Evolutionary conservation across 2,888 invertebrate genomes (phyloP).

Genomic region (Eupithecia inturbata): DNA sequence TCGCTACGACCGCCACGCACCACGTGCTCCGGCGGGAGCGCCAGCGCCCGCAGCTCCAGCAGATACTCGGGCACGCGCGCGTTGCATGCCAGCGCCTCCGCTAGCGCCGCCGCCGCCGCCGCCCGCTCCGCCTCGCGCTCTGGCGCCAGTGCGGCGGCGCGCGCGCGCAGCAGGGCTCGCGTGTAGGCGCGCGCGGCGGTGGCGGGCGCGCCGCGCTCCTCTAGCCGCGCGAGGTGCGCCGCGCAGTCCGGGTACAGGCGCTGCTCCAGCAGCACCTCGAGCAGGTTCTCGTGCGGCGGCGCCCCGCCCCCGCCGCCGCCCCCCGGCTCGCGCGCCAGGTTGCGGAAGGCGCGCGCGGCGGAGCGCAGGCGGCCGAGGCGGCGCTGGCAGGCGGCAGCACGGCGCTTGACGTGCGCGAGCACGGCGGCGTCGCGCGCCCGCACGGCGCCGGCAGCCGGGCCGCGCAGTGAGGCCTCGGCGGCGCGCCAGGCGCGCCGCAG

Average conservation of each 20-base stretch:
- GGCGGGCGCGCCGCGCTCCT: slow-evolving; percentile 97
- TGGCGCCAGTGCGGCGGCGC: slow-evolving; percentile 36
- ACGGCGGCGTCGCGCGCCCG: slow-evolving; percentile 97
- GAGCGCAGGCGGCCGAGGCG: slow-evolving; percentile 97
- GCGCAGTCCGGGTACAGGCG: slow-evolving; percentile 96
- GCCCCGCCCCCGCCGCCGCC: slow-evolving; percentile 92
- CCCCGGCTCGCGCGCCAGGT: slow-evolving; percentile 95
- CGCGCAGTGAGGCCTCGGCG: slow-evolving; percentile 94
- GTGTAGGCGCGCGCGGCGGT: slow-evolving; percentile 92
- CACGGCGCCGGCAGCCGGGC: slow-evolving; percentile 93
- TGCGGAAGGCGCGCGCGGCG: slow-evolving; percentile 98
- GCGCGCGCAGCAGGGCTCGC: slow-evolving; percentile 55
- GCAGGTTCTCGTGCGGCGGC: slow-evolving; percentile 95
- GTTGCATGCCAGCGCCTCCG: slow-evolving; percentile 97
- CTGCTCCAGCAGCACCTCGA: slow-evolving; percentile 97
- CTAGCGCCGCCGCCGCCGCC: slow-evolving; percentile 90
- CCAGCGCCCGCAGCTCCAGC: slow-evolving; percentile 96
- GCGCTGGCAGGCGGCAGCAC: slow-evolving; percentile 98
- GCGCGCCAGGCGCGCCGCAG: slow-evolving; percentile 90
- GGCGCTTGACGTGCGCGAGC: slow-evolving; percentile 95
- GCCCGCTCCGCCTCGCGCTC: slow-evolving; percentile 93
- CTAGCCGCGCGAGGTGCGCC: slow-evolving; percentile 83
- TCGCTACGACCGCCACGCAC: slow-evolving; percentile 98
- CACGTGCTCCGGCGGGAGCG: slow-evolving; percentile 98
- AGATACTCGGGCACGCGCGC: slow-evolving; percentile 99